A percentile compares a stretch with the other conserved stretches of the same genome.
Conservation (phyloP, 2,888 invertebrate species). For the Heteromyza rotundicornis region DNA sequence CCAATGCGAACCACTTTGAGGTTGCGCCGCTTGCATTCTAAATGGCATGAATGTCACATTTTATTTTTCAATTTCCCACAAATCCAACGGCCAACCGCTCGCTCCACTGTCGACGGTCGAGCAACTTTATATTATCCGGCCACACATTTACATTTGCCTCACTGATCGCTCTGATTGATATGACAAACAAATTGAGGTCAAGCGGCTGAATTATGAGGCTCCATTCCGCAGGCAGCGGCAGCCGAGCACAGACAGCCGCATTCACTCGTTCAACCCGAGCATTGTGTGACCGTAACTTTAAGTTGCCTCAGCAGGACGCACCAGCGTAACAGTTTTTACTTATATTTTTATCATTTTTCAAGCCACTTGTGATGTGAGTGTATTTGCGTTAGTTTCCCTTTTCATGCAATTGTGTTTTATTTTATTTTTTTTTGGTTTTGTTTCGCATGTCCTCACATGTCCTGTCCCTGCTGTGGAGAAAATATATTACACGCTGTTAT, state of each 20-base stretch:
- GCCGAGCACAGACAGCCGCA: not conserved
- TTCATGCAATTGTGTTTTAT: not conserved
- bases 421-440: too few relatives aligned
- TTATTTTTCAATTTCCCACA: too few relatives aligned
- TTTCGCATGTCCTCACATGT: too few relatives aligned
- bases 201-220: constrained; percentile 1
- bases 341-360: constrained; percentile 3
- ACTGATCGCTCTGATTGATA: not conserved
- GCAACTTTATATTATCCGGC: not conserved
- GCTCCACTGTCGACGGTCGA: too few relatives aligned
- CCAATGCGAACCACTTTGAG: too few relatives aligned
- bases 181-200: constrained; percentile 9
- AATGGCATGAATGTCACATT: too few relatives aligned
- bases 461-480: not conserved
- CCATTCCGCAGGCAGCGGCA: not conserved
- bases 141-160: not conserved
- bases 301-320: too few relatives aligned
- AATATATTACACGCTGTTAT: not conserved
- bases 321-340: not conserved
- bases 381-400: too few relatives aligned
- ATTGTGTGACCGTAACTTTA: not conserved
- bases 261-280: not conserved
- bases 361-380: not conserved
- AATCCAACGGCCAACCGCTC: too few relatives aligned
- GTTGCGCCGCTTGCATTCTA: too few relatives aligned